Conservation (phyloP, 2,113 vertebrate species). For the Dryoscopus gambensis region DNA sequence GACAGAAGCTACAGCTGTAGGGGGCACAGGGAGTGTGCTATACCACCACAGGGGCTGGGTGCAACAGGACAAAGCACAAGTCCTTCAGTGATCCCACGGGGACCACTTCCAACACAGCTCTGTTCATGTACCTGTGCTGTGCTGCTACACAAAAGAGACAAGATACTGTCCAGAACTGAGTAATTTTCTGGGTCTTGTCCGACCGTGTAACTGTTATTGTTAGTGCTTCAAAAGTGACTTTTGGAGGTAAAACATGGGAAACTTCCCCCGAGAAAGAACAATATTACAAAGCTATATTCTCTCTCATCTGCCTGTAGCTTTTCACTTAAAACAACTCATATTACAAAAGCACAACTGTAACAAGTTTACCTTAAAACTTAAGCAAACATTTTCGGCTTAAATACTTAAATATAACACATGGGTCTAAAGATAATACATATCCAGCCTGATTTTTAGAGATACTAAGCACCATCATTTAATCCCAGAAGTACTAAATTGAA, state of each 20-base stretch:
- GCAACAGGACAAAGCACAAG: not conserved
- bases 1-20: not conserved
- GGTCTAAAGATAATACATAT: not conserved
- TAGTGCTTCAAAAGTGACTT: not conserved
- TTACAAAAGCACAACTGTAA: not conserved
- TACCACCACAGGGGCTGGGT: accelerated
- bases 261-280: not conserved
- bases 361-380: not conserved
- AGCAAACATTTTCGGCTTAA: not conserved
- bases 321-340: not conserved
- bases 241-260: not conserved
- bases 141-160: not conserved
- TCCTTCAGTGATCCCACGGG: accelerated
- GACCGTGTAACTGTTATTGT: not conserved
- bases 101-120: not conserved
- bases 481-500: not conserved
- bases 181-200: not conserved
- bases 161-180: not conserved
- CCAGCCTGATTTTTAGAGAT: not conserved
- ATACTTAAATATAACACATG: not conserved
- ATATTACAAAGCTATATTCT: not conserved
- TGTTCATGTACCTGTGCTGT: not conserved
- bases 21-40: not conserved
- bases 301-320: not conserved
- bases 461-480: not conserved